Evolutionary conservation across 2,113 vertebrate species (phyloP).

Genomic region (Pangasianodon gigas): DNA sequence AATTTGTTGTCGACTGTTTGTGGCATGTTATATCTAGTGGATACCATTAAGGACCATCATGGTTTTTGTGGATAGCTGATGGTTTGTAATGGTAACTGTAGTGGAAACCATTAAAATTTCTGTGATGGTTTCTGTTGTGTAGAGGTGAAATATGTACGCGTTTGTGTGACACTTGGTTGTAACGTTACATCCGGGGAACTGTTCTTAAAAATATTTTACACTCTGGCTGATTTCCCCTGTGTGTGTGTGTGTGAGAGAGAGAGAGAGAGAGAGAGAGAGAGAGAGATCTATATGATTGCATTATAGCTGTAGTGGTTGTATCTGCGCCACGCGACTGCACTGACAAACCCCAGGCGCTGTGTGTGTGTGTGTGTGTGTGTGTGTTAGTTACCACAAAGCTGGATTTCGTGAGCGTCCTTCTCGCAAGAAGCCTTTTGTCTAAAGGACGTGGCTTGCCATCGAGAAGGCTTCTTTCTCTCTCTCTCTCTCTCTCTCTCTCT

Average conservation of each 20-base stretch:
- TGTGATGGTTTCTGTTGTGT: no score
- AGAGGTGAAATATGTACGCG: not conserved
- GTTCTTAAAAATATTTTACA: not conserved
- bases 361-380: not conserved
- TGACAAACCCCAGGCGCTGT: conserved; percentile 13
- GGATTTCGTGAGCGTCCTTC: conserved; percentile 67
- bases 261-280: no score
- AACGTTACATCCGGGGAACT: not conserved
- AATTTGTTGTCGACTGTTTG: no score
- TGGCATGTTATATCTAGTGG: no score
- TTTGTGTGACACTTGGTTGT: not conserved
- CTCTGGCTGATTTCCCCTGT: not conserved
- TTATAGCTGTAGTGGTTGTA: conserved; percentile 2
- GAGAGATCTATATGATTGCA: not conserved
- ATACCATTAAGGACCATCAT: no score
- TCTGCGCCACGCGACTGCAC: conserved; percentile 49
- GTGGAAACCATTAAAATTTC: no score
- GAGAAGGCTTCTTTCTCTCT: conserved; percentile 37
- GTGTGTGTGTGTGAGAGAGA: not conserved
- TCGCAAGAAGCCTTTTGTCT: conserved; percentile 60
- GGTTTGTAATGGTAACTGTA: no score
- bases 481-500: not conserved
- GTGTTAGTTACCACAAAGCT: conserved; percentile 75
- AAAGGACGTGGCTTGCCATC: conserved; percentile 43
- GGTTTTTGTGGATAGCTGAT: no score